Evolutionary conservation across 2,888 invertebrate species (phyloP), one percentile per base, ranked within the genome.

Genomic region (Phymatocera aterrima): DNA sequence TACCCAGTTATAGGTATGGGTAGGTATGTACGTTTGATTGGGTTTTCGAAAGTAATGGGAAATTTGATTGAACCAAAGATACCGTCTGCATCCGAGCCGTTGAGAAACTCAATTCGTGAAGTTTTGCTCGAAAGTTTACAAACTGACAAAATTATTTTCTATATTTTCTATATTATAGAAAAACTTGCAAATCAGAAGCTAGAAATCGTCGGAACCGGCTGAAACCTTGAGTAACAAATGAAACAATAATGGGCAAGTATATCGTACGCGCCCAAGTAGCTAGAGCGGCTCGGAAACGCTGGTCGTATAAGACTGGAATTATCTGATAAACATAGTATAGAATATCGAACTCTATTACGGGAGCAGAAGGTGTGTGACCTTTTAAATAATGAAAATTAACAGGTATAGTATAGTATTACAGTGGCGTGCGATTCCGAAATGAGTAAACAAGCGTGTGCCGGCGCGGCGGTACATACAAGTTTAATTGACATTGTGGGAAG

Each of bases 131-230:
- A n/a, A 68, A 46, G 24, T 68, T 68, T 34, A 15, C 46, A 46
- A 68, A 68, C 68, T 68, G 24, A 43, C 24, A 68, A 15, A 21
- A 68, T 46, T 28, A 28, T 68, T 46, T 28, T 64, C 34, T 64
- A 8, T 10, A 8, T 37, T 31, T n/a, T 4, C n/a, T 64, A 37
- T 64, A 37, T 8, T 37, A 6, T 68, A 46, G 15, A 28, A 46
- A 24, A 68, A 46, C 40, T 46, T 15, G 10, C 24, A 24, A 24
- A 68, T 43, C 6, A 65, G 2, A 65, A 10, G 40, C n/a, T 18
- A 10, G 18, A 37, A 65, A 65, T 65, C 40, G 5, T 24, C 40
- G 1, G 2, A 28, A 15, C 43, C 4, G n/a, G 24, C 5, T 28
- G 18, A 46, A 46, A 68, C 28, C n/a, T 60, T 21, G 10, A 1